phyloP scores from a whole-genome alignment of 30 jellyfish, hydroid and myxozoan genomes.

The Pelagia noctiluca region DNA sequence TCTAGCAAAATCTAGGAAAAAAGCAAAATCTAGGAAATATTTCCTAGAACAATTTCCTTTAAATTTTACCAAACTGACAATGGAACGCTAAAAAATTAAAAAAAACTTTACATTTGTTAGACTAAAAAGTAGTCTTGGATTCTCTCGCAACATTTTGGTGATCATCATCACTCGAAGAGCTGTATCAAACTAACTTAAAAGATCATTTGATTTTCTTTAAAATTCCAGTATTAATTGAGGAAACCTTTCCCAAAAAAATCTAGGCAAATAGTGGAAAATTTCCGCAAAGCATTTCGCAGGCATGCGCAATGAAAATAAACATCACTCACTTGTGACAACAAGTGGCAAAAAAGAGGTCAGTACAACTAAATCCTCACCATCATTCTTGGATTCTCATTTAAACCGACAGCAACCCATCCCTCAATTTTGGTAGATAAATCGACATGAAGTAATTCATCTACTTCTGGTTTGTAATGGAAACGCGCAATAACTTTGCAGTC shows the following conservation, averaged over 20 bases:
- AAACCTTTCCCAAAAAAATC: too few species aligned
- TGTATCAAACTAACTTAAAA: too few species aligned
- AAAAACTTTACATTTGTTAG: too few species aligned
- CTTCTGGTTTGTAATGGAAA: neutral
- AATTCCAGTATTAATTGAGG: neutral
- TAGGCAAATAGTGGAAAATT: neutral
- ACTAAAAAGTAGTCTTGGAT: too few species aligned
- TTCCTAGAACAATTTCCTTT: too few species aligned
- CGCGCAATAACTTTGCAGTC: conserved; percentile 31
- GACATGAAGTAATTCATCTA: neutral
- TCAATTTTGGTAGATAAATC: conserved; percentile 15
- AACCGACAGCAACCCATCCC: conserved; percentile 74
- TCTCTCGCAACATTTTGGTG: too few species aligned
- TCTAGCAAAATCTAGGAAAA: too few species aligned
- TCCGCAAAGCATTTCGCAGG: neutral
- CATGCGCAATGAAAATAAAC: neutral
- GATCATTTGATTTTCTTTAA: too few species aligned
- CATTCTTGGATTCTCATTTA: conserved; percentile 39
- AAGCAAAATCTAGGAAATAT: too few species aligned
- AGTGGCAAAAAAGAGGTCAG: neutral
- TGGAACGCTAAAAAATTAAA: too few species aligned
- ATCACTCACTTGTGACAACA: neutral
- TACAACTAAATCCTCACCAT: conserved; percentile 31
- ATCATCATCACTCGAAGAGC: too few species aligned
- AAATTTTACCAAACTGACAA: too few species aligned